These are phyloP conservation scores for Chouioia cunea DNA, from an alignment of 2,888 invertebrate species.

Conservation along the genomic window DNA sequence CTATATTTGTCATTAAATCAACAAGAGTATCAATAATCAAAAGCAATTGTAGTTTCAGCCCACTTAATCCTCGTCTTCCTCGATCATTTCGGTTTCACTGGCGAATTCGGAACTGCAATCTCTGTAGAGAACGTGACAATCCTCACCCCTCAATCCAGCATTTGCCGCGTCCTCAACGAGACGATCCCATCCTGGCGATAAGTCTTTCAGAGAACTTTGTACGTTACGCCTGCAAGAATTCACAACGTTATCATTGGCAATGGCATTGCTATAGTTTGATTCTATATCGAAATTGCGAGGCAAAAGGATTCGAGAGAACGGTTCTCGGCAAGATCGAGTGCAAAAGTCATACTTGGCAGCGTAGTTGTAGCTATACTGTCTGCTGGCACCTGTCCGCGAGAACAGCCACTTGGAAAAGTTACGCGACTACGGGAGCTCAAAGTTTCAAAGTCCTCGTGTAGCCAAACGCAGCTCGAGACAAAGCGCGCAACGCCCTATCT, in stretches of 20 bases:
- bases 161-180: slow-evolving; percentile 62
- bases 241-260: not conserved
- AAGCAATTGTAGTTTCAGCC: too few species aligned
- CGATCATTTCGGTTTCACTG: slow-evolving; percentile 3
- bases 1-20: not conserved
- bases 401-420: slow-evolving; percentile 7
- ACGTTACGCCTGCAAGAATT: slow-evolving; percentile 54
- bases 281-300: not conserved
- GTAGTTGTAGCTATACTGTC: slow-evolving; percentile 16
- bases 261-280: not conserved
- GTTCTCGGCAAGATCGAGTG: slow-evolving; percentile 8
- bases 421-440: not conserved
- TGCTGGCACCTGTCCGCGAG: not conserved
- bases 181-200: slow-evolving; percentile 61
- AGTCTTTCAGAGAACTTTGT: slow-evolving; percentile 54
- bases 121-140: slow-evolving; percentile 63
- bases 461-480: too few species aligned
- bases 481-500: too few species aligned
- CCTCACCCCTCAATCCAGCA: slow-evolving; percentile 61
- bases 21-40: too few species aligned
- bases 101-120: slow-evolving; percentile 53
- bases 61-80: slow-evolving; percentile 19
- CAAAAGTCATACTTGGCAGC: slow-evolving; percentile 25
- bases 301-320: slow-evolving; percentile 10
- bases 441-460: too few species aligned